A percentile compares a stretch with the other conserved stretches of the same genome.
Evolutionary conservation across 2,888 invertebrate genomes (phyloP).

Genomic region (Gortyna flavago): DNA sequence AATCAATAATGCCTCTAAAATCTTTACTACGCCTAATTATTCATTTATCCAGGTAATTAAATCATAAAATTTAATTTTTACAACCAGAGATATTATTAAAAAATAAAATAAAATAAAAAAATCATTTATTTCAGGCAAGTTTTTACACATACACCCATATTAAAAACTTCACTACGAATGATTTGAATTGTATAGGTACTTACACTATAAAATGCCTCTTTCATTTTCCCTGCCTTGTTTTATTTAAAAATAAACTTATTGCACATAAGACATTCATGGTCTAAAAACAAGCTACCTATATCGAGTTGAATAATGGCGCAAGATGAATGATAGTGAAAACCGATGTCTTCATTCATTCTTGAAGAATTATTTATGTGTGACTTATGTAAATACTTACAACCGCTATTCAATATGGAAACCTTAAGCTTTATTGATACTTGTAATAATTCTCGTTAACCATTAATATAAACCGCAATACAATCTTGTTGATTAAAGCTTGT

Average conservation of each 20-base stretch:
- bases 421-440: constrained; percentile 32
- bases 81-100: neutral
- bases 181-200: too few species aligned
- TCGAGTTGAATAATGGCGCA: neutral
- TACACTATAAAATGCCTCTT: neutral
- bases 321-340: constrained; percentile 21
- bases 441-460: constrained; percentile 40
- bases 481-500: constrained; percentile 13
- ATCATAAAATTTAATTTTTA: neutral
- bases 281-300: constrained; percentile 9
- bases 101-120: too few species aligned
- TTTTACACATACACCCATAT: too few species aligned
- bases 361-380: constrained; percentile 35
- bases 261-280: neutral
- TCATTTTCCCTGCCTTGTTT: neutral
- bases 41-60: neutral
- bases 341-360: constrained; percentile 33
- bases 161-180: neutral
- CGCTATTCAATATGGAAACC: constrained; percentile 34
- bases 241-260: neutral
- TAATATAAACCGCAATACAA: constrained; percentile 36
- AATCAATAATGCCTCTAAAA: too few species aligned
- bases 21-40: too few species aligned
- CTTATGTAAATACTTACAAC: constrained; percentile 39
- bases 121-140: too few species aligned